phyloP scores from a whole-genome alignment of 2,113 vertebrate species.

The Psammodynastes pulverulentus region DNA sequence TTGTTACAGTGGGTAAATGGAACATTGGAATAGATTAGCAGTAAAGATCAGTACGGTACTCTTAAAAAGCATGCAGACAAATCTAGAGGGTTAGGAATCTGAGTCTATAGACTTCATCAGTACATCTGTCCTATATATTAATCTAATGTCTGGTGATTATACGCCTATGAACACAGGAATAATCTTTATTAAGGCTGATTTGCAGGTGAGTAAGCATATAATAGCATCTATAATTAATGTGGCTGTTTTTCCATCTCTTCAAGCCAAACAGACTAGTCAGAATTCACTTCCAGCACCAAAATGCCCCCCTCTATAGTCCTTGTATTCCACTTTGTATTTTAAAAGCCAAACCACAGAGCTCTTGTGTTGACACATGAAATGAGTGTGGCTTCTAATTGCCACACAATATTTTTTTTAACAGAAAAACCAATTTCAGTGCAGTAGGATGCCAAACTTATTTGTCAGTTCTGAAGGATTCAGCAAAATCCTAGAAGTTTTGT shows the following conservation, averaged over 20 bases:
- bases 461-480: neutral
- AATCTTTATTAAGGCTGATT: neutral
- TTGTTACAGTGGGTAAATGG: neutral
- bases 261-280: neutral
- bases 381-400: conserved; percentile 3
- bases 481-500: neutral
- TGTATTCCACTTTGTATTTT: neutral
- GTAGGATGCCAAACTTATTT: neutral
- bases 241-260: neutral
- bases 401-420: neutral
- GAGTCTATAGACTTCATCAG: neutral
- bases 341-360: conserved; percentile 15
- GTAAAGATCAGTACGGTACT: neutral
- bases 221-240: too few relatives aligned
- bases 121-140: neutral
- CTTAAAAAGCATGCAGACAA: neutral
- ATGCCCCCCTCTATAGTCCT: neutral
- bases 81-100: neutral
- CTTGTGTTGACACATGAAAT: neutral
- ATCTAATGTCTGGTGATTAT: neutral
- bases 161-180: neutral
- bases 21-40: neutral
- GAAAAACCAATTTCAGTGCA: neutral
- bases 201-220: neutral
- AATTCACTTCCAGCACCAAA: neutral